Evolutionary conservation across 2,888 invertebrate genomes (phyloP), one percentile per base, ranked within the genome.

Genomic region (Sepiola atlantica): DNA sequence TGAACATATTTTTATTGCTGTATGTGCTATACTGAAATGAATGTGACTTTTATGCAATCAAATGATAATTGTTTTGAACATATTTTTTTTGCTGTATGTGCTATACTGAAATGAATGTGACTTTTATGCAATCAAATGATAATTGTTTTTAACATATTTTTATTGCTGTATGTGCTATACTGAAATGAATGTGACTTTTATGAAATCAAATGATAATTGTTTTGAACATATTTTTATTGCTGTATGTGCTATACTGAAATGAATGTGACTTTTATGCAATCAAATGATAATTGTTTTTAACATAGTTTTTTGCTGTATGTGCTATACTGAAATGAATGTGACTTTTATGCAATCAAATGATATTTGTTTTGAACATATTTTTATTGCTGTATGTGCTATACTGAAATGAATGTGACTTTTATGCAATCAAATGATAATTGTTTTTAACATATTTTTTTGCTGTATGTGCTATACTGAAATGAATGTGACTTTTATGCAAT

Each of bases 261-360:
- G 8, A 1, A n/a, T n/a, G 12, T 24, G 14, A 28, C n/a, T 14
- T 77, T 12, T 0, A n/a, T n/a, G 8, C 2, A 1, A n/a, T 4
- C 16, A n/a, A n/a, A 77, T 77, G 14, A 0, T n/a, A n/a, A 16
- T 77, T 77, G 21, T 28, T 77, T n/a, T 32, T 12, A n/a, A n/a
- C n/a, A n/a, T n/a, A 10, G 1, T 18, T n/a, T 12, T 3, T 16
- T 12, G 10, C 24, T 61, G 12, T 28, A 24, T 77, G 24, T 28
- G 24, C n/a, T 77, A 16, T 77, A n/a, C 0, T 12, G 14, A n/a
- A n/a, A n/a, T 77, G 8, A 1, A n/a, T n/a, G 12, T 24, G 14
- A 28, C n/a, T 14, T 77, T 12, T 0, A n/a, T n/a, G 8, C 2
- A 1, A n/a, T 4, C 16, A n/a, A n/a, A 77, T 77, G 14, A 0